A percentile compares a stretch with the other conserved stretches of the same genome.
These are phyloP conservation scores for Ooceraea biroi DNA, from an alignment of 1,140 invertebrate genomes.

Conservation along the genomic window DNA sequence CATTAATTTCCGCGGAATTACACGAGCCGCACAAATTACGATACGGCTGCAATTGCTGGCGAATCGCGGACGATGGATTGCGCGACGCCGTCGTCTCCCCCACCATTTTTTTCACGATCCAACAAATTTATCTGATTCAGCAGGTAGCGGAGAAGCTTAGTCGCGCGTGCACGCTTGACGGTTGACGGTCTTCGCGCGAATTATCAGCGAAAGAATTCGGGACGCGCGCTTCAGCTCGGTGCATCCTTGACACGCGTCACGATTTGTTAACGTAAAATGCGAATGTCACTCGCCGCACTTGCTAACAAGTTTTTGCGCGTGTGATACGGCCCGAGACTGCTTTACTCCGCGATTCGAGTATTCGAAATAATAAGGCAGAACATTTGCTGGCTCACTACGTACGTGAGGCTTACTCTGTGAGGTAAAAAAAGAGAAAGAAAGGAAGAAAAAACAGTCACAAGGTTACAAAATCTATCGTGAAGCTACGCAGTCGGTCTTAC, in stretches of 20 bases:
- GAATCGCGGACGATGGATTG: not conserved
- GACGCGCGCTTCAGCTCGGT: too few relatives aligned
- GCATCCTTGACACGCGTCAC: too few relatives aligned
- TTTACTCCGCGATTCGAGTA: too few relatives aligned
- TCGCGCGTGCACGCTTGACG: not conserved
- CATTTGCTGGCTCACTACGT: too few relatives aligned
- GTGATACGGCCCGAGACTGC: too few relatives aligned
- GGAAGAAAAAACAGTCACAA: not conserved
- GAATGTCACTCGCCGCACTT: too few relatives aligned
- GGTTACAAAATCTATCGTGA: not conserved
- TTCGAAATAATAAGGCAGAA: too few relatives aligned
- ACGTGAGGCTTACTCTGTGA: too few relatives aligned
- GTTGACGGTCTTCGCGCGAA: not conserved
- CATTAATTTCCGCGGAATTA: not conserved
- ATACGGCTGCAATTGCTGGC: not conserved
- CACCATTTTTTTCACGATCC: not conserved
- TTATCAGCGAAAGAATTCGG: too few relatives aligned
- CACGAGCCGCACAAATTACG: not conserved
- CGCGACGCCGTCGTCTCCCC: not conserved
- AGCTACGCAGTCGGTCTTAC: not conserved
- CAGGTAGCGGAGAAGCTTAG: conserved; percentile 4
- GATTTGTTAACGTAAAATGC: too few relatives aligned
- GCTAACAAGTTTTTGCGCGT: too few relatives aligned
- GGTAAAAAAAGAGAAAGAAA: not conserved
- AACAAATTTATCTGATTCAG: not conserved